phyloP scores from a whole-genome alignment of 2,888 invertebrate genomes.

The Endomychus coccineus region DNA sequence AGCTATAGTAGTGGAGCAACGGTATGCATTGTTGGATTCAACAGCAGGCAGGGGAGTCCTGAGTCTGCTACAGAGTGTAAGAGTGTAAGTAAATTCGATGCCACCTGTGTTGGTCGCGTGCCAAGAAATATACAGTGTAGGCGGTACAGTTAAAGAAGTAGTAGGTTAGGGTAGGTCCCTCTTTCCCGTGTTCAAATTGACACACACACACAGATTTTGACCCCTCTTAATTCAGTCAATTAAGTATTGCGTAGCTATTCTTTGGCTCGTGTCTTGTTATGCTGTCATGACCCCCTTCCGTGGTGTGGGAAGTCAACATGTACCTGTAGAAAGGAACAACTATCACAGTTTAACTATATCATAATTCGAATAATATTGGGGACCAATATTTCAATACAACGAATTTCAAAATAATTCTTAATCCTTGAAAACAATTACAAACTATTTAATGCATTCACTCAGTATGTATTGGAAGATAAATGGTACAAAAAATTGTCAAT shows the following conservation, averaged over 20 bases:
- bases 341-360: too few species aligned
- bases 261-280: slow-evolving; percentile 12
- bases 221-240: slow-evolving; percentile 16
- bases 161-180: slow-evolving; percentile 16
- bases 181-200: slow-evolving; percentile 9
- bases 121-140: slow-evolving; percentile 13
- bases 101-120: slow-evolving; percentile 17
- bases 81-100: slow-evolving; percentile 8
- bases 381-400: too few species aligned
- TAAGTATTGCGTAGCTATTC: slow-evolving; percentile 10
- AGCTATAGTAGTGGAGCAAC: slow-evolving; percentile 8
- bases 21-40: slow-evolving; percentile 11
- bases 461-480: too few species aligned
- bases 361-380: too few species aligned
- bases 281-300: slow-evolving; percentile 9
- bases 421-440: too few species aligned
- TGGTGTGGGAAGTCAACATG: slow-evolving; percentile 5
- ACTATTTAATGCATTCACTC: too few species aligned
- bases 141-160: slow-evolving; percentile 11
- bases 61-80: too few species aligned
- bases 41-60: too few species aligned
- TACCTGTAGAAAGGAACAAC: background rate
- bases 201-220: slow-evolving; percentile 14
- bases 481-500: too few species aligned
- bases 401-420: too few species aligned